Conservation (phyloP, 2,797 vertebrate species). For the Halcyon leucocephala region DNA sequence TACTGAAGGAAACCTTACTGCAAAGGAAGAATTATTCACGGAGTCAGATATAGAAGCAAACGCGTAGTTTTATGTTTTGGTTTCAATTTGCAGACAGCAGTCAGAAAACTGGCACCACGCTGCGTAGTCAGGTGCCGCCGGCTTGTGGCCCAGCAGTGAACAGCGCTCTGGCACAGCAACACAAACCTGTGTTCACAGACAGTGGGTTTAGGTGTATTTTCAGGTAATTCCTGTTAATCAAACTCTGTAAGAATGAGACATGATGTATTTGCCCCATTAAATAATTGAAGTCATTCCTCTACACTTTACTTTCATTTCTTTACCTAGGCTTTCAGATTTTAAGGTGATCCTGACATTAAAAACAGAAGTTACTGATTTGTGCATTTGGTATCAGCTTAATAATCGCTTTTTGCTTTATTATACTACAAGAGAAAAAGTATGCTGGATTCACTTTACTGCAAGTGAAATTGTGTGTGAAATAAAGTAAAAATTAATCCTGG, state of each 20-base stretch:
- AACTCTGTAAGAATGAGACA: background rate
- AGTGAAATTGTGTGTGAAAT: background rate
- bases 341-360: background rate
- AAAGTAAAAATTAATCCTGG: background rate
- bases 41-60: background rate
- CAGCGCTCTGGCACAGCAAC: background rate
- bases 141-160: background rate
- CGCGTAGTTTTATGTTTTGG: background rate
- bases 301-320: background rate
- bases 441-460: background rate
- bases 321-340: background rate
- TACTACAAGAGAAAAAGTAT: background rate
- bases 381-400: background rate
- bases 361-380: background rate
- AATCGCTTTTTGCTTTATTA: background rate
- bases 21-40: background rate
- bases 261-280: background rate
- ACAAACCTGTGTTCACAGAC: background rate
- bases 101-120: background rate
- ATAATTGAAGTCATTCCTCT: background rate
- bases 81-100: background rate
- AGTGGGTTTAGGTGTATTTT: background rate
- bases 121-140: background rate
- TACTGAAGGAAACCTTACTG: background rate
- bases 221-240: background rate